Percentiles rank a stretch among this genome's conserved stretches.
Conservation (phyloP, 2,888 invertebrate genomes). For the Conops quadrifasciatus region DNA sequence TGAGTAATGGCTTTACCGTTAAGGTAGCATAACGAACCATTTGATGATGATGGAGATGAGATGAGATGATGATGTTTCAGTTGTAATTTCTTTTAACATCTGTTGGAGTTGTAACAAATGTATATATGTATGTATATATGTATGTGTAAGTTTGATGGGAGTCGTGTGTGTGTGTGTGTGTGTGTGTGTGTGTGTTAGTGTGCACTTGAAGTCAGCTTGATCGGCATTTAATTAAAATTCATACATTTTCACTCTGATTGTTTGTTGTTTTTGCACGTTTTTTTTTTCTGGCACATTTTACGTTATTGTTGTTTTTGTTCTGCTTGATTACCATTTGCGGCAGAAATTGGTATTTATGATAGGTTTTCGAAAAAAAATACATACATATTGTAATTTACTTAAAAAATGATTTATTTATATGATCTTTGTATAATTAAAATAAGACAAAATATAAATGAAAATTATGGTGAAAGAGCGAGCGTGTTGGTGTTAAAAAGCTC, state of each 20-base stretch:
- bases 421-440: too few species aligned
- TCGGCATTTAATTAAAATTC: conserved; percentile 21
- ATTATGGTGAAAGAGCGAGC: too few species aligned
- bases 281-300: conserved; percentile 1
- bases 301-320: neutral
- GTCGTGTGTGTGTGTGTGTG: neutral
- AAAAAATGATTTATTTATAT: too few species aligned
- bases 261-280: conserved; percentile 8
- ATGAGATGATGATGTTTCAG: conserved; percentile 14
- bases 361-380: conserved; percentile 23
- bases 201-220: conserved; percentile 18
- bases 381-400: too few species aligned
- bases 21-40: neutral
- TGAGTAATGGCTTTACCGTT: conserved; percentile 14
- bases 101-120: neutral
- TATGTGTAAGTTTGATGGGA: neutral
- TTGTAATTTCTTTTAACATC: conserved; percentile 16
- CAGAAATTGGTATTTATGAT: conserved; percentile 20
- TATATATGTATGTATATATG: neutral
- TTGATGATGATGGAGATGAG: too few species aligned
- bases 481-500: too few species aligned
- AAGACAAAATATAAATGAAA: too few species aligned
- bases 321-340: neutral
- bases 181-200: conserved; percentile 4
- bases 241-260: neutral